Base-by-base conservation (phyloP, 2,797 vertebrate species). In the Philypnodon macrostomus region DNA sequence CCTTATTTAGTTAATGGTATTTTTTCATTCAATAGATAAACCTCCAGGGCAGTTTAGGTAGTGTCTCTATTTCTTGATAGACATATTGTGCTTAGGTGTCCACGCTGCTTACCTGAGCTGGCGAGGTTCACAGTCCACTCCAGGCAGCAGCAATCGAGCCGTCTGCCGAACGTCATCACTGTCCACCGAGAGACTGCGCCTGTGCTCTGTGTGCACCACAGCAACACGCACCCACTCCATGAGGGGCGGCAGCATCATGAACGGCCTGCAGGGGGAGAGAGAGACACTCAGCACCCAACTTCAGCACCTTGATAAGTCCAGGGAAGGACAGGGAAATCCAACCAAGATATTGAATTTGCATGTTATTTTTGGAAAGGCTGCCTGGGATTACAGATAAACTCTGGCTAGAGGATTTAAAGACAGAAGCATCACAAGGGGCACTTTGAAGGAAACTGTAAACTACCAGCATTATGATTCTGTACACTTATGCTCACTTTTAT, bases 171-270 rank as follows among this genome's bases (percentile, higher is more conserved):
- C 94, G 72, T 98, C 96, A 70, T 98, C 96, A 41, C 96, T 99
- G 88, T 98, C 96, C 88, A 98, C 93, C 3, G 94, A 95, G 87
- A 94, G 93, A 73, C 96, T 97, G 82, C 95, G 93, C 16, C 95
- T 92, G 88, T 98, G 94, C 51, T 94, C 95, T 0, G 94, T 92
- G 51, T 98, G 95, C 51, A 93, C 95, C 81, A 93, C 89, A 0
- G 96, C 90, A 59, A 97, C 96, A 14, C 96, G 91, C 36, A 96
- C 92, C 96, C 96, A 99, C 84, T 99, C 96, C 94, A 98, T 97
- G 79, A 99, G 83, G 3, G 96, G 95, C 0, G 96, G 96, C 84
- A 96, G 92, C 81, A 94, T 91, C 57, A 95, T 82, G 78, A 97
- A 97, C 0, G 96, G 96, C 91, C 96, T 99, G 90, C 19, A 67